A percentile compares a stretch with the other conserved stretches of the same genome.
Conservation (phyloP, 2,888 invertebrate species). For the Pristionchus arcanus region DNA sequence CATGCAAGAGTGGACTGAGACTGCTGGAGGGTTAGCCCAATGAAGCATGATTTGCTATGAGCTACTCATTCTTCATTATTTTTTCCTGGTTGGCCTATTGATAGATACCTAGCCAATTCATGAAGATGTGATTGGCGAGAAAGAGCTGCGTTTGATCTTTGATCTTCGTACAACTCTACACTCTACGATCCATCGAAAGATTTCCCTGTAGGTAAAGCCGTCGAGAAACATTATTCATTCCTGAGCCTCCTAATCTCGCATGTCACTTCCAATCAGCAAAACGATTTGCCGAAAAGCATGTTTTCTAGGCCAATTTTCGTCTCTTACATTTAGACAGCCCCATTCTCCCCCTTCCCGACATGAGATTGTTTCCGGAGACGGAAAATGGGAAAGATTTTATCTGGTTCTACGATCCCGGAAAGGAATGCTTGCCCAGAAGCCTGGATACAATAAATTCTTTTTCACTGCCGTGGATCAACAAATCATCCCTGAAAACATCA, state of each 20-base stretch:
- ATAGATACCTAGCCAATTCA: neutral
- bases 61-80: neutral
- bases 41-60: neutral
- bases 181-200: neutral
- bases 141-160: too few relatives aligned
- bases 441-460: too few relatives aligned
- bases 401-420: neutral
- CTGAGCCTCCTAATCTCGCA: neutral
- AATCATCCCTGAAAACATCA: too few relatives aligned
- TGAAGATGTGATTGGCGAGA: neutral
- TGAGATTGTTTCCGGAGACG: conserved; percentile 36
- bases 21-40: neutral
- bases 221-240: neutral
- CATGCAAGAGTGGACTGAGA: conserved; percentile 20
- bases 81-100: too few relatives aligned
- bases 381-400: neutral
- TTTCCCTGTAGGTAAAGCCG: neutral
- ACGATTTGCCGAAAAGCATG: neutral
- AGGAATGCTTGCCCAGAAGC: neutral
- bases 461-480: too few relatives aligned
- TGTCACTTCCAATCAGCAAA: neutral
- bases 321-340: neutral
- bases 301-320: neutral
- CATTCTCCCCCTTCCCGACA: neutral
- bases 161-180: too few relatives aligned